These are phyloP conservation scores for Edolisoma coerulescens DNA, from an alignment of 2,113 vertebrate genomes.

Conservation along the genomic window DNA sequence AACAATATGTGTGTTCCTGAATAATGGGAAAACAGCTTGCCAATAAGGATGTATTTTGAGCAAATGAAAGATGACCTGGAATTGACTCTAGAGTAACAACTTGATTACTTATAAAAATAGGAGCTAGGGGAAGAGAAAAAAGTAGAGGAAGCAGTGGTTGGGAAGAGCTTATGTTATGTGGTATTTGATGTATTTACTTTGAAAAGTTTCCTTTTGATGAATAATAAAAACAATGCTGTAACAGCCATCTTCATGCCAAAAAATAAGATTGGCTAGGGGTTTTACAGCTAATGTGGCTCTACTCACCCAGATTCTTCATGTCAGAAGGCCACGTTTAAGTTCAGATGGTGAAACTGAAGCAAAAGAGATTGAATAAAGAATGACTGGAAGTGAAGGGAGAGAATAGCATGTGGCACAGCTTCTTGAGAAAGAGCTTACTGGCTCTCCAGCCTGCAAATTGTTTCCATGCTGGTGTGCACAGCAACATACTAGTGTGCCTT, in stretches of 20 bases:
- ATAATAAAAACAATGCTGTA: conserved; percentile 61
- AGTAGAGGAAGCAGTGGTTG: conserved; percentile 75
- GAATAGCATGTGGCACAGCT: not conserved
- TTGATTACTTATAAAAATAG: conserved; percentile 82
- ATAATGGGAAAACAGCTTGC: conserved; percentile 74
- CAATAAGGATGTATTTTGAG: conserved; percentile 75
- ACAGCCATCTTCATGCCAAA: conserved; percentile 37
- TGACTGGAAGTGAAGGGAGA: not conserved
- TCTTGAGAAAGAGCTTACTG: not conserved
- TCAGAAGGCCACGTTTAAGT: not conserved
- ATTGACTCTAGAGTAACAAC: conserved; percentile 82
- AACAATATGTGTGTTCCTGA: conserved; percentile 82
- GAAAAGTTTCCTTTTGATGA: conserved; percentile 66
- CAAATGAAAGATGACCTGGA: conserved; percentile 87
- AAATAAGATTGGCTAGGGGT: conserved; percentile 33
- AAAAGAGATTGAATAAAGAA: not conserved
- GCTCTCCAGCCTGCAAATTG: conserved; percentile 2
- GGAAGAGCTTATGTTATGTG: conserved; percentile 53
- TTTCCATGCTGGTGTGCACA: not conserved
- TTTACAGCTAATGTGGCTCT: conserved; percentile 37
- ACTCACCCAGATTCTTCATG: conserved; percentile 5
- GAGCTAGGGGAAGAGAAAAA: conserved; percentile 32
- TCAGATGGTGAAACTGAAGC: not conserved
- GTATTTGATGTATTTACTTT: conserved; percentile 66
- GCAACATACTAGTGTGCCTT: not conserved